Conservation (phyloP, 2,888 invertebrate genomes). For the Neuroscelio doddi region DNA sequence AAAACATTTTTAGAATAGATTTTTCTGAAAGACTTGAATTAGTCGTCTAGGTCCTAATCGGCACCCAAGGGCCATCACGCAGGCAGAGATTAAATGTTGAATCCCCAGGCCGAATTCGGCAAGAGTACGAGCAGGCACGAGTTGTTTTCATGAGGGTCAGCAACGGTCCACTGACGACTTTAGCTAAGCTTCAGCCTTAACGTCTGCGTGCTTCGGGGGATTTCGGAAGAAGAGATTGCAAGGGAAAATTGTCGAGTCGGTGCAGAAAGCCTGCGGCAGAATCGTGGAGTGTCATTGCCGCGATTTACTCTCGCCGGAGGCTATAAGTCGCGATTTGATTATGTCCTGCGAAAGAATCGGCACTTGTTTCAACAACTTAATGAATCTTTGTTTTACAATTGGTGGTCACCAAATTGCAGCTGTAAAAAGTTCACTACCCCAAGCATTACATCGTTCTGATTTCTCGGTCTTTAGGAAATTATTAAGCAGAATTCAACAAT, state of each 20-base stretch:
- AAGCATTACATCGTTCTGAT: not conserved
- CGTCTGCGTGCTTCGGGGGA: slow-evolving; percentile 13
- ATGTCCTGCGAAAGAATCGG: slow-evolving; percentile 14
- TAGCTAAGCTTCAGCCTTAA: slow-evolving; percentile 20
- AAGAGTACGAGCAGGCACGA: not conserved
- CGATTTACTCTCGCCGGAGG: slow-evolving; percentile 18
- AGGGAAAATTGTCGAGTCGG: slow-evolving; percentile 14
- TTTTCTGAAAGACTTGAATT: not conserved
- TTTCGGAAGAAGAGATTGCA: not conserved
- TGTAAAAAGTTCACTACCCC: slow-evolving; percentile 18
- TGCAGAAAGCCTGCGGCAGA: slow-evolving; percentile 20
- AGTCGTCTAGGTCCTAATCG: slow-evolving; percentile 27
- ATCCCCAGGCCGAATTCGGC: slow-evolving; percentile 11
- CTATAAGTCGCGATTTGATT: slow-evolving; percentile 22
- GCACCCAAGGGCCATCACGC: slow-evolving; percentile 50
- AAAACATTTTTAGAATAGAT: too few relatives aligned
- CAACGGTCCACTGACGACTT: slow-evolving; percentile 17
- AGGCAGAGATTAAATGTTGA: slow-evolving; percentile 15
- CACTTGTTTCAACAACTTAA: slow-evolving; percentile 33
- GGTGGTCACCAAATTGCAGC: slow-evolving; percentile 22
- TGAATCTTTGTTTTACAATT: slow-evolving; percentile 12
- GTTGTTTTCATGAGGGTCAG: slow-evolving; percentile 14
- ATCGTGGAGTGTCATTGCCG: slow-evolving; percentile 24
- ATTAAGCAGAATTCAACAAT: too few relatives aligned
- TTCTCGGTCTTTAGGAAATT: too few relatives aligned